phyloP scores from a whole-genome alignment of 2,797 vertebrate species.

The Intellagama lesueurii region DNA sequence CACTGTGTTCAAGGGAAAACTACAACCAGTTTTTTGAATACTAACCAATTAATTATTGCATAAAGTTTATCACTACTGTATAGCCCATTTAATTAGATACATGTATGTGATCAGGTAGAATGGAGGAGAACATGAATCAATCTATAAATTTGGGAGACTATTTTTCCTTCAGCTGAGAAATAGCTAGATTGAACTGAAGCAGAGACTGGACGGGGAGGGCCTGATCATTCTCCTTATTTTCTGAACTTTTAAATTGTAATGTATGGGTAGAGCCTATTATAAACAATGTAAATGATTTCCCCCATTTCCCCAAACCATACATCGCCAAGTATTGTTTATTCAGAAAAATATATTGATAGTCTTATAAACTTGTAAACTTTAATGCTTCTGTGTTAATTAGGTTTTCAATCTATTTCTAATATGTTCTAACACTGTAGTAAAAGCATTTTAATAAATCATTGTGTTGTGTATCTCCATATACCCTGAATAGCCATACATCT shows the following conservation, averaged over 20 bases:
- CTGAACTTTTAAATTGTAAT: background rate
- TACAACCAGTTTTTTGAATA: background rate
- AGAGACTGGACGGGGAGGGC: background rate
- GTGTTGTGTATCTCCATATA: background rate
- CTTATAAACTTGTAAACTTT: background rate
- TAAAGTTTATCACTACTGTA: background rate
- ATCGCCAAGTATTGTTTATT: background rate
- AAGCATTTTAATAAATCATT: background rate
- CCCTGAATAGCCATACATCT: background rate
- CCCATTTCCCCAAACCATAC: no score
- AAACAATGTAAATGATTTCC: no score
- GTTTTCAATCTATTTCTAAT: background rate
- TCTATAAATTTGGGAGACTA: slow-evolving; percentile 38
- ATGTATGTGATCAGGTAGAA: slow-evolving; percentile 7
- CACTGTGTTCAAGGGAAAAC: background rate
- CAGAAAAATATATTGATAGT: background rate
- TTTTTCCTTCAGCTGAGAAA: background rate
- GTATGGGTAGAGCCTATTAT: no score
- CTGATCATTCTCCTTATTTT: background rate
- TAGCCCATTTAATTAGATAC: background rate
- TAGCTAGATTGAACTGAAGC: background rate
- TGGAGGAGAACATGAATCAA: slow-evolving; percentile 11
- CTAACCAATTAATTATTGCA: background rate
- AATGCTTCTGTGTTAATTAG: background rate
- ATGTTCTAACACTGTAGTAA: background rate